phyloP scores from a whole-genome alignment of 2,113 vertebrate genomes.

The Oncorhynchus kisutch region DNA sequence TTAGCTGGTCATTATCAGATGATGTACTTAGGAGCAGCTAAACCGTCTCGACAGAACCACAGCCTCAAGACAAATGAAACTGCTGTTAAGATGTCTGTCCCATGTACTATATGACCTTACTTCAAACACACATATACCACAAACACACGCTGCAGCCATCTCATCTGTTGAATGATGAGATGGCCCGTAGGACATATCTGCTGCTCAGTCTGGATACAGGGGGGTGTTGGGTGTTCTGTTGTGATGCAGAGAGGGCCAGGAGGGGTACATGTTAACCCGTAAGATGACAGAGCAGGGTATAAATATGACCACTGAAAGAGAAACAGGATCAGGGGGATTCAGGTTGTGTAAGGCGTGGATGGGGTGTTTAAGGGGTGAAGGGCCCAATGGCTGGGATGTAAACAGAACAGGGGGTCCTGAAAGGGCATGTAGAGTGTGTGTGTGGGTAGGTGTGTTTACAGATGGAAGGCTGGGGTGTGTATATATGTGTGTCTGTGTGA shows the following conservation, averaged over 20 bases:
- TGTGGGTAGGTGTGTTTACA: too few relatives aligned
- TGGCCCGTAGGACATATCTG: too few relatives aligned
- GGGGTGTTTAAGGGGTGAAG: not conserved
- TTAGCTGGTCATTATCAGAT: constrained; percentile 55
- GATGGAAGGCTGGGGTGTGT: too few relatives aligned
- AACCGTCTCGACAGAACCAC: not conserved
- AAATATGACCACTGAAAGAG: constrained; percentile 40
- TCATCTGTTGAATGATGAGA: too few relatives aligned
- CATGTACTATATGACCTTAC: constrained; percentile 24
- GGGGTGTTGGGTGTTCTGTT: not conserved
- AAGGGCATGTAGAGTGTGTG: too few relatives aligned
- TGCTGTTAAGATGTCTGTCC: constrained; percentile 22
- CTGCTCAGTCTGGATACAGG: too few relatives aligned
- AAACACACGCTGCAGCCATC: not conserved
- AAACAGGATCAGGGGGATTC: not conserved
- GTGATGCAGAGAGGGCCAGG: not conserved
- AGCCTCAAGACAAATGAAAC: not conserved
- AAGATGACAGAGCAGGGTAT: constrained; percentile 31
- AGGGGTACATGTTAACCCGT: constrained; percentile 21
- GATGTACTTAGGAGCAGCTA: constrained; percentile 47
- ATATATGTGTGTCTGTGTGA: not conserved
- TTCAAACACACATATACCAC: not conserved
- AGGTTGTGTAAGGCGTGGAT: not conserved
- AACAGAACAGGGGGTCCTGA: too few relatives aligned
- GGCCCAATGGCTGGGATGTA: too few relatives aligned